Evolutionary conservation across 2,888 invertebrate species (phyloP).

Genomic region (Philonicus albiceps): DNA sequence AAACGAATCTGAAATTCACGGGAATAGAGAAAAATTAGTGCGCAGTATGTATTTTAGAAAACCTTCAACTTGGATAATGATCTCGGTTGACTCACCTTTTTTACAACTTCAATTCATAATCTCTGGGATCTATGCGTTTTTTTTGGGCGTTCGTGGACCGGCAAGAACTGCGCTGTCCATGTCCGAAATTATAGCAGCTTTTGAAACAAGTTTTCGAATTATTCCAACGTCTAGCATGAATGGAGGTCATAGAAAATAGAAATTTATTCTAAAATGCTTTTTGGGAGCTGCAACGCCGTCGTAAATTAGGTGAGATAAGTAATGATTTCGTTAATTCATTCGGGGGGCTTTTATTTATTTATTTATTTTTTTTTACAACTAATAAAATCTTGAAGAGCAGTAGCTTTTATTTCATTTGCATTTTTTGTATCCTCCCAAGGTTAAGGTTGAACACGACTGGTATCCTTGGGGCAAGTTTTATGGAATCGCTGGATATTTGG

Average conservation of each 20-base stretch:
- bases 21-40: neutral
- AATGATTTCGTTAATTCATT: neutral
- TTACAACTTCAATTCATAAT: constrained; percentile 3
- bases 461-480: neutral
- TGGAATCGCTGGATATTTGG: neutral
- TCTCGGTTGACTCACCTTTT: constrained; percentile 1
- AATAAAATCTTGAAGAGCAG: neutral
- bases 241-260: constrained; percentile 20
- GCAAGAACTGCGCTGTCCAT: neutral
- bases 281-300: neutral
- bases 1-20: neutral
- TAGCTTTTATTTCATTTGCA: neutral
- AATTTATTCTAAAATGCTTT: constrained; percentile 1
- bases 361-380: neutral
- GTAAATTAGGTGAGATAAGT: neutral
- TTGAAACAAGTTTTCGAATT: constrained; percentile 4
- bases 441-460: neutral
- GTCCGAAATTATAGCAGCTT: neutral
- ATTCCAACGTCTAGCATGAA: neutral
- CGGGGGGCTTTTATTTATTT: neutral
- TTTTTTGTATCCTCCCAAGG: neutral
- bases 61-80: constrained; percentile 15
- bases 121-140: constrained; percentile 1
- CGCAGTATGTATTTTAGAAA: constrained; percentile 1
- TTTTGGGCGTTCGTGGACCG: neutral